phyloP scores from a whole-genome alignment of 2,113 vertebrate species.

The Ophthalmolycus amberensis region DNA sequence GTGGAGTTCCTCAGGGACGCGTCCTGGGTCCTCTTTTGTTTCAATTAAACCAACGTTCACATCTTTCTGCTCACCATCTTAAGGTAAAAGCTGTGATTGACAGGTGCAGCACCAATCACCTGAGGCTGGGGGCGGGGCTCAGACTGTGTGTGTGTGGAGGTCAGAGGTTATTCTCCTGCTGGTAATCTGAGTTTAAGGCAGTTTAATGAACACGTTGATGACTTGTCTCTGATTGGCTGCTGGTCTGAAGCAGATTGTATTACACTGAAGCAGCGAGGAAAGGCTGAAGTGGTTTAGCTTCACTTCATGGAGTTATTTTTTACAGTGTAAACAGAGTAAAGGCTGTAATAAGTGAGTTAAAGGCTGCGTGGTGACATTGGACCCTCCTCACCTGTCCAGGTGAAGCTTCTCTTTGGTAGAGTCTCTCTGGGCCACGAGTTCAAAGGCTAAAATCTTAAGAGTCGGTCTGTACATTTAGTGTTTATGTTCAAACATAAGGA shows the following conservation, averaged over 20 bases:
- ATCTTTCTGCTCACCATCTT: background rate
- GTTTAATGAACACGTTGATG: background rate
- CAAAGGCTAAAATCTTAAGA: too few species aligned
- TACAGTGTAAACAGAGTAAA: background rate
- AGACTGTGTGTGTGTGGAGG: background rate
- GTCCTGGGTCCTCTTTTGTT: background rate
- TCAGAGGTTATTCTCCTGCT: background rate
- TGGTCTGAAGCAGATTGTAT: background rate
- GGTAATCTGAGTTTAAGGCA: background rate
- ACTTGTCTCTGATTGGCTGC: background rate
- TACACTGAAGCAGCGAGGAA: background rate
- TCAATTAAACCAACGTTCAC: background rate
- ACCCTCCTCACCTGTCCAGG: conserved; percentile 1
- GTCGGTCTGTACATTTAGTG: conserved; percentile 11
- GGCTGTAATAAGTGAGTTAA: background rate
- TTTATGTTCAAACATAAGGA: conserved; percentile 14
- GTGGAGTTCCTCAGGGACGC: conserved; percentile 9
- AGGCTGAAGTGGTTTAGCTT: background rate
- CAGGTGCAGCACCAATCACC: background rate
- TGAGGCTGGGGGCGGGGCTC: background rate
- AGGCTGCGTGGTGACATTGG: background rate
- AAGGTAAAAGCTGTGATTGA: background rate
- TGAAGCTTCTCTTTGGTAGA: conserved; percentile 17
- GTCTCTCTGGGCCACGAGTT: background rate
- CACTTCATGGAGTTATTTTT: background rate